A percentile compares a stretch with the other conserved stretches of the same genome.
Conservation (phyloP, 2,113 vertebrate genomes). For the Corvus moneduloides region DNA sequence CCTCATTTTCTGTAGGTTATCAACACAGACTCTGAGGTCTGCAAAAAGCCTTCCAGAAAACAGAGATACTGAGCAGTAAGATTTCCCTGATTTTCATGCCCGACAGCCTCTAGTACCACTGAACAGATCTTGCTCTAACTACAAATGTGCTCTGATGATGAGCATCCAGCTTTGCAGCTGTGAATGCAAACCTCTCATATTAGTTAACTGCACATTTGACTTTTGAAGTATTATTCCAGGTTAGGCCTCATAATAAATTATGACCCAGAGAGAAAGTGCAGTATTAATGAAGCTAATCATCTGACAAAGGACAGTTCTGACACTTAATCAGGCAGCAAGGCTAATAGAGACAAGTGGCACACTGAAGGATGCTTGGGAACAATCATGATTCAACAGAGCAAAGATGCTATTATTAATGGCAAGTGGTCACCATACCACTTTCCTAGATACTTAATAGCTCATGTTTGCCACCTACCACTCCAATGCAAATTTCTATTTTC, state of each 20-base stretch:
- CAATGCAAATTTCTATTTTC: neutral
- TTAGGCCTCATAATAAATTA: constrained; percentile 35
- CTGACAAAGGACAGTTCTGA: constrained; percentile 15
- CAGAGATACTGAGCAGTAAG: neutral
- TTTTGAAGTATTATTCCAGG: neutral
- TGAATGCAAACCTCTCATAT: neutral
- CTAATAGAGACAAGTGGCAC: constrained; percentile 38
- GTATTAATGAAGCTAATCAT: constrained; percentile 42
- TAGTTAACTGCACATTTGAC: neutral
- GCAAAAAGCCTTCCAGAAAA: neutral
- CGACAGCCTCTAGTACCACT: neutral
- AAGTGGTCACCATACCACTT: constrained; percentile 19
- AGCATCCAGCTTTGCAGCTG: neutral
- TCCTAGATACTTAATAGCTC: neutral
- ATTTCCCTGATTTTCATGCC: neutral
- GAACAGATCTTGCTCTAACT: neutral
- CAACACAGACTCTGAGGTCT: neutral
- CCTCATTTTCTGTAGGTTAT: neutral
- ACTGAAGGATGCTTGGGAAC: constrained; percentile 11
- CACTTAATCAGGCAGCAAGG: constrained; percentile 50
- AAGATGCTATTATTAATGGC: constrained; percentile 16
- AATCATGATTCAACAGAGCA: constrained; percentile 31
- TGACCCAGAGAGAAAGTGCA: neutral
- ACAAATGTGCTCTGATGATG: neutral
- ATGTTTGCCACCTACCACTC: neutral